These are phyloP conservation scores for Melipona bicolor DNA, from an alignment of 2,888 invertebrate species.

Conservation along the genomic window DNA sequence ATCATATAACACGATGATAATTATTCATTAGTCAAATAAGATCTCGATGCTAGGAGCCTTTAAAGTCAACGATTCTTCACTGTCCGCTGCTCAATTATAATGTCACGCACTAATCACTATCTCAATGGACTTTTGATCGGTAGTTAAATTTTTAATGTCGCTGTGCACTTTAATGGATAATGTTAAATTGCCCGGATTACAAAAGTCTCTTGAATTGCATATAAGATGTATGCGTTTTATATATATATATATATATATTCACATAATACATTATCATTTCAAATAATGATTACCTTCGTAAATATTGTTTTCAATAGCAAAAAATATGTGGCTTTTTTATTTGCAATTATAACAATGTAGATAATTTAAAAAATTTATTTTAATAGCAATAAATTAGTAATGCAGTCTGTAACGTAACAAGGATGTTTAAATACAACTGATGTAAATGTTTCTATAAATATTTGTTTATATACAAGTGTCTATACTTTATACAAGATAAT, in stretches of 20 bases:
- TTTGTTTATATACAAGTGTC: too few relatives aligned
- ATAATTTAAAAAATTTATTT: background rate
- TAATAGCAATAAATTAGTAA: background rate
- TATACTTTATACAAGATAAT: too few relatives aligned
- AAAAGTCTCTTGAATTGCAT: background rate
- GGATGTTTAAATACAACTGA: background rate
- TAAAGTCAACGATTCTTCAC: slow-evolving; percentile 50
- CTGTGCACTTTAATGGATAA: slow-evolving; percentile 5
- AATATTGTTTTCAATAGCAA: too few relatives aligned
- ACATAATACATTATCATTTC: too few relatives aligned
- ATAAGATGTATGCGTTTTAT: background rate
- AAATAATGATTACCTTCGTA: too few relatives aligned
- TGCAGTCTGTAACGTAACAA: background rate
- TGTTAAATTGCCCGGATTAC: slow-evolving; percentile 1
- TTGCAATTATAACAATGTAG: background rate
- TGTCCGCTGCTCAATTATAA: slow-evolving; percentile 49
- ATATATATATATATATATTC: background rate
- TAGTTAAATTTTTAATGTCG: slow-evolving; percentile 18
- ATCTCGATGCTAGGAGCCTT: slow-evolving; percentile 21
- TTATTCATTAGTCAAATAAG: slow-evolving; percentile 55
- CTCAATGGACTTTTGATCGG: slow-evolving; percentile 42
- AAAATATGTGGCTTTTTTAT: too few relatives aligned
- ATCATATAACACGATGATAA: slow-evolving; percentile 34
- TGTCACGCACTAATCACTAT: slow-evolving; percentile 23
- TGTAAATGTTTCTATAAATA: too few relatives aligned